Percentiles rank a stretch among this genome's conserved stretches.
These are phyloP conservation scores for Peribatodes rhomboidaria DNA, from an alignment of 2,888 invertebrate genomes.

Conservation along the genomic window DNA sequence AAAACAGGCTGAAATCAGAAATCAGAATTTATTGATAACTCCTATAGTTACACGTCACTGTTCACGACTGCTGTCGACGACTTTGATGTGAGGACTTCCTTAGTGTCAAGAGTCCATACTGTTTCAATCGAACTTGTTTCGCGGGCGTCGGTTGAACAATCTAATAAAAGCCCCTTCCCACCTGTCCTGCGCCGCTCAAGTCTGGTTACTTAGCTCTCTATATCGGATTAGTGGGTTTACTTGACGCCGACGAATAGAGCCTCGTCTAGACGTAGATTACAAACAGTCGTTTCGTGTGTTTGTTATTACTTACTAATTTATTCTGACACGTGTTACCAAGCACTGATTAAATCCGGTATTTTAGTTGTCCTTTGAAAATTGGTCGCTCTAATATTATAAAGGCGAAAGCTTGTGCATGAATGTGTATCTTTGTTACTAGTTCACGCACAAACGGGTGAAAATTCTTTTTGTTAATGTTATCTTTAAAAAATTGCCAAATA, in stretches of 20 bases:
- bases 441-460: no score
- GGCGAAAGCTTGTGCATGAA: no score
- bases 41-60: no score
- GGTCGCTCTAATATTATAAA: not conserved
- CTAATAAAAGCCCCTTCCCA: conserved; percentile 49
- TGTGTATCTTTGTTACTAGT: not conserved
- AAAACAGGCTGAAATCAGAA: no score
- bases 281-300: conserved; percentile 28
- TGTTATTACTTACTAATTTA: conserved; percentile 20
- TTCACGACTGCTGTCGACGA: no score
- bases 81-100: no score
- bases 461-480: no score
- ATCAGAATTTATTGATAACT: no score
- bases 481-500: no score
- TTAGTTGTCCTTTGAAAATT: not conserved
- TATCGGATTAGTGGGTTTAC: conserved; percentile 53
- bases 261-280: conserved; percentile 51
- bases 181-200: conserved; percentile 44
- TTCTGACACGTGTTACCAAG: conserved; percentile 21
- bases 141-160: conserved; percentile 46
- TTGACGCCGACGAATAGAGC: conserved; percentile 46
- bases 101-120: no score
- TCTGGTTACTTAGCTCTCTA: conserved; percentile 48
- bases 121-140: conserved; percentile 5
- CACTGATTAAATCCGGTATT: not conserved